These are phyloP conservation scores for Hecatera dysodea DNA, from an alignment of 2,888 invertebrate species.

Conservation along the genomic window DNA sequence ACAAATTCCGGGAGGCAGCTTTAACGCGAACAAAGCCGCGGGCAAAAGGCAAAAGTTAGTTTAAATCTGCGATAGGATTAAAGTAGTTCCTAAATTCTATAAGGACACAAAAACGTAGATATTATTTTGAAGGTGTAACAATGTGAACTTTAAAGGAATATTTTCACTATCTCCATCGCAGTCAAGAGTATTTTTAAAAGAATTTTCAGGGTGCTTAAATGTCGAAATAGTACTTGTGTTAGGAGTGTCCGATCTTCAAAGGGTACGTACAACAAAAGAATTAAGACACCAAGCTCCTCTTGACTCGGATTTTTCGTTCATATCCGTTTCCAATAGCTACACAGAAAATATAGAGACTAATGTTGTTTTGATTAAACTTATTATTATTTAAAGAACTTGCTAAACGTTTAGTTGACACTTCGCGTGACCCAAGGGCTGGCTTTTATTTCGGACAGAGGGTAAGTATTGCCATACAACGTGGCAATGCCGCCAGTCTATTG, in stretches of 20 bases:
- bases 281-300: constrained; percentile 42
- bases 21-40: too few species aligned
- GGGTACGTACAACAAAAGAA: constrained; percentile 44
- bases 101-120: not conserved
- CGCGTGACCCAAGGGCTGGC: too few species aligned
- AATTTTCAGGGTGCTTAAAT: constrained; percentile 38
- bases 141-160: not conserved
- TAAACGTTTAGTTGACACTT: too few species aligned
- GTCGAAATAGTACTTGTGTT: constrained; percentile 45
- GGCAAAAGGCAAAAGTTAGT: too few species aligned
- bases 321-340: constrained; percentile 27
- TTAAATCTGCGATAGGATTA: too few species aligned
- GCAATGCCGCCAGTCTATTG: too few species aligned
- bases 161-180: not conserved
- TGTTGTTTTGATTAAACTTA: not conserved
- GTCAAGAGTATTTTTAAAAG: constrained; percentile 22
- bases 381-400: too few species aligned
- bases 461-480: too few species aligned
- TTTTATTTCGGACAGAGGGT: too few species aligned
- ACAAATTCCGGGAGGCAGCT: too few species aligned
- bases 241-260: constrained; percentile 31
- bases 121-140: not conserved
- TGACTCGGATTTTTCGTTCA: constrained; percentile 41
- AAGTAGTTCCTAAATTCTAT: not conserved
- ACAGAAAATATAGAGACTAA: not conserved